phyloP scores from a whole-genome alignment of 92 coral and sea anemone genomes.

The Epizoanthus illoricatus region DNA sequence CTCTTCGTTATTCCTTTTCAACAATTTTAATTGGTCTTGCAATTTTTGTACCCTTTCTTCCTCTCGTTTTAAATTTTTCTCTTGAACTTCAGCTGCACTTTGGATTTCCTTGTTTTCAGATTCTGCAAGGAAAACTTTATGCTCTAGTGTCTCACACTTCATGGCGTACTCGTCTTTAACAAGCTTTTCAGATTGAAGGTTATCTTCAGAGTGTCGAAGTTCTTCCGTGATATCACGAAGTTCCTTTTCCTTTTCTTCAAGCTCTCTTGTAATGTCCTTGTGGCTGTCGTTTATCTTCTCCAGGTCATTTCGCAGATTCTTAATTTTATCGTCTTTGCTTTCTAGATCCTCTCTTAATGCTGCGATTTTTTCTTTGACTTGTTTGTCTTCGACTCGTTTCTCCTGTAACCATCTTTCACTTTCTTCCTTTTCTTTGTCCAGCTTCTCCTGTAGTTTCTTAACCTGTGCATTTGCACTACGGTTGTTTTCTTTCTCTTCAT shows the following conservation, averaged over 20 bases:
- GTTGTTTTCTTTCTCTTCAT: constrained; percentile 56
- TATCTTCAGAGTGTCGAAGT: constrained; percentile 55
- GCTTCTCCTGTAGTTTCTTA: constrained; percentile 37
- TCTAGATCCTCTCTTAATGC: constrained; percentile 46
- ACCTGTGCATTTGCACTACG: constrained; percentile 42
- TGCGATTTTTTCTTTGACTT: constrained; percentile 44
- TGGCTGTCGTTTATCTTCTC: constrained; percentile 1
- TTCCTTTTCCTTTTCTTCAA: constrained; percentile 17
- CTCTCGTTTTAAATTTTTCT: constrained; percentile 51
- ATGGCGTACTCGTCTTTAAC: constrained; percentile 66
- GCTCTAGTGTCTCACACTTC: constrained; percentile 73
- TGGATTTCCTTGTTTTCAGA: constrained; percentile 54
- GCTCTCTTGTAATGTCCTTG: constrained; percentile 1
- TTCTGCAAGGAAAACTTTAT: constrained; percentile 59
- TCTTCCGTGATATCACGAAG: constrained; percentile 41
- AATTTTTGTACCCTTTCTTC: constrained; percentile 50
- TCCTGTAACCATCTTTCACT: constrained; percentile 12
- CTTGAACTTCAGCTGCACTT: constrained; percentile 53
- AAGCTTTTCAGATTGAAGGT: constrained; percentile 65
- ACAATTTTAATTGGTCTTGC: constrained; percentile 32
- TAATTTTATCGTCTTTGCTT: constrained; percentile 55
- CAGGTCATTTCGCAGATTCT: constrained; percentile 28
- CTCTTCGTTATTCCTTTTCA: constrained; percentile 47
- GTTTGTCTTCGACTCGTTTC: constrained; percentile 38
- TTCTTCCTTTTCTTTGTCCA: constrained; percentile 45